A percentile compares a stretch with the other conserved stretches of the same genome.
phyloP scores from a whole-genome alignment of 1,140 invertebrate species.

The Drosophila pallidifrons region DNA sequence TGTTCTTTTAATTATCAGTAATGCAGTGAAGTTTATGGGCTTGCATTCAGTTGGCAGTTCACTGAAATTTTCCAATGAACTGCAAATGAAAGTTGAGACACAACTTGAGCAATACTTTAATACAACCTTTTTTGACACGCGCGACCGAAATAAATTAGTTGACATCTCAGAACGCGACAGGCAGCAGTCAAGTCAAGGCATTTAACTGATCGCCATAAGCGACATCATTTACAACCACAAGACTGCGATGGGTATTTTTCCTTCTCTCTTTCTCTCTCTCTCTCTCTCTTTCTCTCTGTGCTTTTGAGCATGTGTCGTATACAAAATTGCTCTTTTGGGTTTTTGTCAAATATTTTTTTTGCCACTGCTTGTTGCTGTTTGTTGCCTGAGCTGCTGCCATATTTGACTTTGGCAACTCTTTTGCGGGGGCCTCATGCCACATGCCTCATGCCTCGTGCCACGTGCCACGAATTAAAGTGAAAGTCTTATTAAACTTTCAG shows the following conservation, averaged over 20 bases:
- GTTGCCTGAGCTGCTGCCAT: constrained; percentile 23
- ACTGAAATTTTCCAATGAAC: neutral
- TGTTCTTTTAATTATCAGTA: constrained; percentile 22
- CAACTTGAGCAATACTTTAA: constrained; percentile 3
- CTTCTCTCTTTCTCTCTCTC: neutral
- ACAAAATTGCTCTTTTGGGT: constrained; percentile 39
- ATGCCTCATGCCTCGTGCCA: constrained; percentile 19
- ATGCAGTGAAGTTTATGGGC: neutral
- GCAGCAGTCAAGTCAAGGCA: constrained; percentile 40
- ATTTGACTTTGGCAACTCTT: constrained; percentile 49
- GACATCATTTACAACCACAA: constrained; percentile 22
- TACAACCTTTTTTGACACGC: constrained; percentile 34
- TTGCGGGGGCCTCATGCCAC: constrained; percentile 16
- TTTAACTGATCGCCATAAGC: constrained; percentile 60
- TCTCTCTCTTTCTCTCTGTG: neutral
- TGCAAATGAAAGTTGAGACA: neutral
- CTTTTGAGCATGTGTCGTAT: constrained; percentile 23
- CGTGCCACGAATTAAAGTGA: constrained; percentile 51
- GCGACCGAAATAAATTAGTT: constrained; percentile 64
- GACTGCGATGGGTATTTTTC: neutral
- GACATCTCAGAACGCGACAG: constrained; percentile 20
- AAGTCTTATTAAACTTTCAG: constrained; percentile 52
- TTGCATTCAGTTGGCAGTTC: neutral
- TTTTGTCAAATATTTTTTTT: constrained; percentile 41
- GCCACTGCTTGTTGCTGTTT: neutral